A percentile compares a stretch with the other conserved stretches of the same genome.
Evolutionary conservation across 2,113 vertebrate genomes (phyloP).

Genomic region (Thamnaconus septentrionalis): DNA sequence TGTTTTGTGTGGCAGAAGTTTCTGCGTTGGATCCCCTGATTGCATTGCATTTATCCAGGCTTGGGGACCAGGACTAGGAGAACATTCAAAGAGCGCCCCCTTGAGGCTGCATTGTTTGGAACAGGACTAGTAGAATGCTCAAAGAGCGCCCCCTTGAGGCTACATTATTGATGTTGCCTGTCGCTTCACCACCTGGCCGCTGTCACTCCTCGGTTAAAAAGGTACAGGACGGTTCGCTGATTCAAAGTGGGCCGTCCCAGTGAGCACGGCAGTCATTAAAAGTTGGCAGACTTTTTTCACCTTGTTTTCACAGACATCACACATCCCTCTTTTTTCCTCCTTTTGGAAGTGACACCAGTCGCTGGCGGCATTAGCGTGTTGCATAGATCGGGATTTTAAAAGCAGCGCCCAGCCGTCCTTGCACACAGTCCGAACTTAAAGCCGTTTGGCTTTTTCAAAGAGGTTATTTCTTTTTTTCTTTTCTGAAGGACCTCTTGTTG

Average conservation of each 20-base stretch:
- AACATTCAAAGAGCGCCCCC: too few species aligned
- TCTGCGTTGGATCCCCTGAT: too few species aligned
- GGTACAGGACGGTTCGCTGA: neutral
- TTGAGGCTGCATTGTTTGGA: too few species aligned
- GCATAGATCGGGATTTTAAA: conserved; percentile 55
- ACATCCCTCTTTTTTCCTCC: conserved; percentile 23
- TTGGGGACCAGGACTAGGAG: too few species aligned
- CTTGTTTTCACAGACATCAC: conserved; percentile 26
- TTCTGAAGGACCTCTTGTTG: conserved; percentile 46
- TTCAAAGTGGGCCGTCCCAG: conserved; percentile 5
- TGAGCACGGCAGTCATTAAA: conserved; percentile 50
- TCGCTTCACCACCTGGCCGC: too few species aligned
- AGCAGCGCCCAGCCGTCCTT: conserved; percentile 25
- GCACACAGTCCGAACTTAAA: conserved; percentile 15
- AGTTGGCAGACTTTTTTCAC: conserved; percentile 29
- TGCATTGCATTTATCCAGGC: too few species aligned
- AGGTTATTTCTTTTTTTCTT: conserved; percentile 1
- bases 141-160: too few species aligned
- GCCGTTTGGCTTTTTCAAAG: conserved; percentile 37
- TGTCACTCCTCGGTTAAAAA: too few species aligned
- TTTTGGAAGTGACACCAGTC: conserved; percentile 25
- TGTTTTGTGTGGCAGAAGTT: too few species aligned
- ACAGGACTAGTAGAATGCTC: too few species aligned
- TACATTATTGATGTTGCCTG: too few species aligned
- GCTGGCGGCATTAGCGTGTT: conserved; percentile 38